Base-by-base conservation (phyloP, 2,113 vertebrate species). In the Monarcha castaneiventris region DNA sequence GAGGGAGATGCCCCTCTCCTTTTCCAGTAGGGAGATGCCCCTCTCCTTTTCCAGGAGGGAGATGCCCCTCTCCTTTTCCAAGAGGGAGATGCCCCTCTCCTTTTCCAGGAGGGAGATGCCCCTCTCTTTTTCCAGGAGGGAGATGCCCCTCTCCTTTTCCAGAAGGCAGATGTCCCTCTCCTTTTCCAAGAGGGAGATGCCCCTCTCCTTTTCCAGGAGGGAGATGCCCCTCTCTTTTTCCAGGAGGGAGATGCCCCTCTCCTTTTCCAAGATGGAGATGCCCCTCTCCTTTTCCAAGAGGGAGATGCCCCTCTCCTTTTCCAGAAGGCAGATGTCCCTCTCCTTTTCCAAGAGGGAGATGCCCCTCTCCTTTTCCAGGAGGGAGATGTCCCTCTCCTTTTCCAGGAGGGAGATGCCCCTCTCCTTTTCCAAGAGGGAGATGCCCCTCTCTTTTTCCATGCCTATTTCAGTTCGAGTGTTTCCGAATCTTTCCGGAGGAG, bases 401-500 rank as follows among this genome's bases (percentile, higher is more conserved):
- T 64, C 91, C 83, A 48, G 0, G 54, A 46, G 23, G 79, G 55
- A 37, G 1, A 1, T 22, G 9, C 17, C 19, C 33, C 18, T 68
- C 66, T 56, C 68, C 32, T 77, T 89, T 55, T 68, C 91, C 83
- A 48, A 0, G n/a, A n/a, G n/a, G n/a, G n/a, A n/a, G n/a, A n/a
- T n/a, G n/a, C n/a, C 19, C 33, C 18, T 67, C 66, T 56, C 68
- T 29, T 77, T 89, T 55, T 68, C 91, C 83, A 48, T 33, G 71
- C 79, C 61, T 75, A 49, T 51, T 80, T 44, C 48, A 7, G 44
- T 1, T 9, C 0, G 1, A 81, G 69, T 0, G 7, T 68, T 94
- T 61, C 63, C 35, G 63, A 74, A 62, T 73, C 29, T 87, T 94
- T 85, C 93, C 33, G 46, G n/a, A 94, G 93, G n/a, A 94, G 93